Base-by-base conservation (phyloP, 2,113 vertebrate genomes). In the Lonchura striata region DNA sequence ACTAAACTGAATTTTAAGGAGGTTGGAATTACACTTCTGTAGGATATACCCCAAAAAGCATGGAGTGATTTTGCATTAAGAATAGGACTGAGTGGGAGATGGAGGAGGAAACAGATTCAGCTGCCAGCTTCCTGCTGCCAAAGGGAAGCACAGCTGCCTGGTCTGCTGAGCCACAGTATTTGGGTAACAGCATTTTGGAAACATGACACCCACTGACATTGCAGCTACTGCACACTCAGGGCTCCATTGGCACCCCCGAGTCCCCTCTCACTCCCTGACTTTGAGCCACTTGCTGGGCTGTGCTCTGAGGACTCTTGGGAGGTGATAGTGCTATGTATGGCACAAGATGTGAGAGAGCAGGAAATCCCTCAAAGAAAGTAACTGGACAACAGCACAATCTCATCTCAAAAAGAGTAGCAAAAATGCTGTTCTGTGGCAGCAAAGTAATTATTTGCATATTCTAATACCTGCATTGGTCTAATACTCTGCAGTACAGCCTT, bases 1-100 rank as follows among this genome's bases (percentile, higher is more conserved):
- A 95, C 74, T 89, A 88, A 97, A 88, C 17, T 56, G 63, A 88
- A 93, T 95, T 94, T 96, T 92, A 90, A 96, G 94, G 94, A 86
- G 80, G 42, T 68, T 96, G 95, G 82, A 95, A 92, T 92, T 96
- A 85, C 82, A 65, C 24, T 90, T 92, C 64, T 60, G 42, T 68
- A 87, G 71, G 50, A 86, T 93, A 94, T 54, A 59, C 68, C 76
- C 76, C 76, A n/a, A 90, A 95, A 81, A 11, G 10, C 91, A 95
- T 83, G 71, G 79, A 86, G 82, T 65, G 85, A 63, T 90, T 90
- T 88, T 88, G 68, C 68, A 41, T 63, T 86, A 90, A 88, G 77
- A 81, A 53, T 41, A 78, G 54, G 41, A 54, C 49, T 75, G 79
- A 86, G 90, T 66, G 59, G 47, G 63, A 92, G 82, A 94, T 8